phyloP scores from a whole-genome alignment of 2,888 invertebrate species.

The Melitaea athalia region DNA sequence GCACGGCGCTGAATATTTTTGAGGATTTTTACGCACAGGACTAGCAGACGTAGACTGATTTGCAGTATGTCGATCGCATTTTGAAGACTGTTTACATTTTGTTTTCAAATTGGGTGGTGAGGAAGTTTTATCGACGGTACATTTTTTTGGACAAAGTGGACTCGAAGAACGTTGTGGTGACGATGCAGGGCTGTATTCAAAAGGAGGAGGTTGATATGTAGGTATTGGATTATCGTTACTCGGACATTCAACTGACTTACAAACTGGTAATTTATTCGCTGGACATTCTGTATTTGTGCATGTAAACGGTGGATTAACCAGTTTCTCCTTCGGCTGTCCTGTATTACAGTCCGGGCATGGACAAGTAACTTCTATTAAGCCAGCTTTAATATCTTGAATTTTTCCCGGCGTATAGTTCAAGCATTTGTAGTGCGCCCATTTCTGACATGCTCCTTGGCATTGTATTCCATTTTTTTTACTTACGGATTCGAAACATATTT shows the following conservation, averaged over 20 bases:
- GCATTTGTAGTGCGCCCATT: conserved; percentile 62
- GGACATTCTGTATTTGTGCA: conserved; percentile 49
- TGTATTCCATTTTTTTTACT: conserved; percentile 55
- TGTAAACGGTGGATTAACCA: conserved; percentile 42
- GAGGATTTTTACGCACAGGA: conserved; percentile 7
- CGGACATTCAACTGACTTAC: conserved; percentile 40
- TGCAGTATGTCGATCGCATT: neutral
- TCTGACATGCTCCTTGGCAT: conserved; percentile 60
- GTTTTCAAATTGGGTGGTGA: neutral
- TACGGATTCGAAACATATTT: conserved; percentile 54
- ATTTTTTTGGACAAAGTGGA: neutral
- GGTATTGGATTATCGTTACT: conserved; percentile 35
- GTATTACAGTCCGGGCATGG: conserved; percentile 59
- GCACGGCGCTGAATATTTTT: conserved; percentile 2
- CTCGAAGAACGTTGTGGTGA: conserved; percentile 3
- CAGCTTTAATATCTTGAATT: conserved; percentile 58
- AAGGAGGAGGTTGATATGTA: conserved; percentile 23
- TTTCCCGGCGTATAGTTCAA: conserved; percentile 57
- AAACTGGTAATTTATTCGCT: conserved; percentile 39
- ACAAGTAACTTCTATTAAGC: conserved; percentile 54
- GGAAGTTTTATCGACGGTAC: neutral
- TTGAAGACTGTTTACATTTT: neutral
- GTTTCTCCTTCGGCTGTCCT: conserved; percentile 39
- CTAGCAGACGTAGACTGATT: neutral
- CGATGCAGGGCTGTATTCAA: neutral